Percentiles rank a stretch among this genome's conserved stretches.
Conservation (phyloP, 2,888 invertebrate species). For the Papilio protenor region DNA sequence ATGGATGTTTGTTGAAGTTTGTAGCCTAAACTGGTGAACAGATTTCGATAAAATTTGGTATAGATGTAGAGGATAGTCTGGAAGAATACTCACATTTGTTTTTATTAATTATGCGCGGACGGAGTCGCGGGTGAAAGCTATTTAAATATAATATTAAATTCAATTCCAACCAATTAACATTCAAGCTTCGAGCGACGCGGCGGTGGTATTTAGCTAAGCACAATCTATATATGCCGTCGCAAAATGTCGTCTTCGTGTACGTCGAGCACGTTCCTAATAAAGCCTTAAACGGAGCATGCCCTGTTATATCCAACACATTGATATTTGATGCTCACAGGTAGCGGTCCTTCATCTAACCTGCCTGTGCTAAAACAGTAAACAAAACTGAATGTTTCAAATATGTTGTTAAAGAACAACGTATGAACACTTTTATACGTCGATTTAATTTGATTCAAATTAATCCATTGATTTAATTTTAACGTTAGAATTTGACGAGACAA, state of each 20-base stretch:
- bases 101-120: no score
- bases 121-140: no score
- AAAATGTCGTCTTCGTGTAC: conserved; percentile 43
- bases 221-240: conserved; percentile 27
- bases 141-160: neutral
- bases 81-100: no score
- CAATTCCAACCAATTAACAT: conserved; percentile 30
- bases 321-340: conserved; percentile 34
- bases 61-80: no score
- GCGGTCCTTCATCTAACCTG: neutral
- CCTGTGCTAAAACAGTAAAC: neutral
- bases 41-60: no score
- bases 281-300: conserved; percentile 36
- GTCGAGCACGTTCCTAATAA: conserved; percentile 38
- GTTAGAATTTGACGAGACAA: neutral
- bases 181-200: conserved; percentile 1
- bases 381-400: neutral
- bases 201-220: conserved; percentile 32
- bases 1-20: no score
- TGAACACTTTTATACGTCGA: no score
- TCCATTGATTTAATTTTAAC: neutral
- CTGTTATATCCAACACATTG: conserved; percentile 36
- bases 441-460: neutral
- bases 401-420: neutral
- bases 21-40: no score